Evolutionary conservation across 1,140 invertebrate genomes (phyloP), one percentile per base, ranked within the genome.

Genomic region (Carposina sasakii): DNA sequence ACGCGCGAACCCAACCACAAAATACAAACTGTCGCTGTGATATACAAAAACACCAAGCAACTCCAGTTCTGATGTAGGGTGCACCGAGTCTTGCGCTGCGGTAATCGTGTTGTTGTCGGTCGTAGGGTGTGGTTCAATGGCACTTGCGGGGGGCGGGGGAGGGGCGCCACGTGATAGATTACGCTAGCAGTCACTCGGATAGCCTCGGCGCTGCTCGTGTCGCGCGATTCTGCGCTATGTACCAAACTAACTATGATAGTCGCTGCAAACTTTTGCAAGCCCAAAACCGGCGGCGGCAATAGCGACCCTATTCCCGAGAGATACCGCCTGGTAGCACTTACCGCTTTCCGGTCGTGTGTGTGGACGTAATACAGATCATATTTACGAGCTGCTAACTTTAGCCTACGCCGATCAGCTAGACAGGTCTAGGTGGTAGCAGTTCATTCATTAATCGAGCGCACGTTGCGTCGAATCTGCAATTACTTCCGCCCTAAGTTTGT

Each of bases 11-110:
- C 54, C 56, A 22, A 28, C 57, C 54, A 52, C 51, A 56, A 66
- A 60, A 63, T 57, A 6, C 12, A 21, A 58, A 57, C 60, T 58
- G 57, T 45, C 60, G 67, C 71, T 76, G 73, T 76, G 70, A 78
- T 81, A 71, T n/a, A n/a, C n/a, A 60, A 33, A 72, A 78, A 76
- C 71, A 70, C 73, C 69, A 78, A 76, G n/a, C n/a, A n/a, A n/a
- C n/a, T n/a, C n/a, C n/a, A n/a, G n/a, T n/a, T n/a, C n/a, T n/a
- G n/a, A n/a, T n/a, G n/a, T n/a, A n/a, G n/a, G n/a, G n/a, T n/a
- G n/a, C n/a, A n/a, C n/a, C n/a, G n/a, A n/a, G n/a, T n/a, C n/a
- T n/a, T n/a, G n/a, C n/a, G n/a, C n/a, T n/a, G n/a, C n/a, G n/a
- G n/a, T n/a, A n/a, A n/a, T n/a, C n/a, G n/a, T n/a, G n/a, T n/a